A percentile compares a stretch with the other conserved stretches of the same genome.
Conservation (phyloP, 1,140 invertebrate genomes). For the Agrypnia vestita region DNA sequence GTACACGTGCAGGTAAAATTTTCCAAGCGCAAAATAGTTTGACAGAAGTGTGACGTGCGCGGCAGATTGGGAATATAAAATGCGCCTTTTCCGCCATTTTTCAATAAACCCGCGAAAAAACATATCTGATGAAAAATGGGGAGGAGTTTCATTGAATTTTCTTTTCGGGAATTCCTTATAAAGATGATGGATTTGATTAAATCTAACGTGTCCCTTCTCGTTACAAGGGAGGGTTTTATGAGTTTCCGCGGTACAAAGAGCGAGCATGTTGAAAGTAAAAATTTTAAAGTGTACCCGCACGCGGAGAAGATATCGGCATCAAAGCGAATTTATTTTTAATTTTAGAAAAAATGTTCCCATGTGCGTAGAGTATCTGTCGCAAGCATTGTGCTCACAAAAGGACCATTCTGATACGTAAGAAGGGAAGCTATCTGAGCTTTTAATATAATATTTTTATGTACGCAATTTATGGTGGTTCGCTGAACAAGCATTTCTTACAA, state of each 20-base stretch:
- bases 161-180: slow-evolving; percentile 11
- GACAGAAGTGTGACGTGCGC: slow-evolving; percentile 48
- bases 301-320: no score
- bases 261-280: neutral
- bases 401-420: no score
- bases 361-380: no score
- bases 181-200: slow-evolving; percentile 40
- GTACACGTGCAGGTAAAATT: neutral
- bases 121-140: slow-evolving; percentile 10
- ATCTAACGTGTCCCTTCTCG: slow-evolving; percentile 15
- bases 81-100: slow-evolving; percentile 4
- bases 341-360: no score
- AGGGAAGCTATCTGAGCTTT: no score
- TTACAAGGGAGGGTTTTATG: slow-evolving; percentile 22
- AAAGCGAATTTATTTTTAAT: no score
- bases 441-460: no score
- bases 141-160: slow-evolving; percentile 30
- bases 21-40: slow-evolving; percentile 25
- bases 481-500: no score
- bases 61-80: slow-evolving; percentile 27
- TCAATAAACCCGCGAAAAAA: slow-evolving; percentile 24
- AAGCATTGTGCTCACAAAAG: no score
- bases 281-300: neutral
- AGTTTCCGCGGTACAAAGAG: neutral
- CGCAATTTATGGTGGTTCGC: no score